Conservation (phyloP, 2,113 vertebrate species). For the Geococcyx californianus region DNA sequence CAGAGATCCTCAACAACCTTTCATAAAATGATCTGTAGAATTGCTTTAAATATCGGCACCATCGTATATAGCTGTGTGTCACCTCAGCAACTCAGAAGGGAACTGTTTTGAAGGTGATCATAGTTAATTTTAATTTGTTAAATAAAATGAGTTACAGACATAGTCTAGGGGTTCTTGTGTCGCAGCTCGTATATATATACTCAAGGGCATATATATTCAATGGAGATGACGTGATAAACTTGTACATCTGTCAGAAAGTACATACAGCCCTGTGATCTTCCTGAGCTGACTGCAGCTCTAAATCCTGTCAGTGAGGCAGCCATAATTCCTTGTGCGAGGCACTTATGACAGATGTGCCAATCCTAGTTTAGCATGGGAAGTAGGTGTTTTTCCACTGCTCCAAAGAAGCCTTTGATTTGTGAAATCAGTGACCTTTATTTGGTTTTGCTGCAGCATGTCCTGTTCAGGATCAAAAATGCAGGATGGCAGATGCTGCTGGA, state of each 20-base stretch:
- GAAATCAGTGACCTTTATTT: background rate
- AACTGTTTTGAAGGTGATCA: no score
- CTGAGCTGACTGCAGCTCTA: conserved; percentile 16
- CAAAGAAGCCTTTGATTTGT: background rate
- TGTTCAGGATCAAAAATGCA: background rate
- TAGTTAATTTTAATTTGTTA: no score
- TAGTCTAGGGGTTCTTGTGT: no score
- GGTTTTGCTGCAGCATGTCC: background rate
- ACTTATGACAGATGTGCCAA: background rate
- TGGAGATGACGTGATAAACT: background rate
- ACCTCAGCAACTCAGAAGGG: no score
- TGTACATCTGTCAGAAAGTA: background rate
- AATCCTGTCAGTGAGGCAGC: background rate
- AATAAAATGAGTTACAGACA: no score
- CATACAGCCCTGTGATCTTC: background rate
- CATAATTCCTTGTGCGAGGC: background rate
- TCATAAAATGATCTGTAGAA: no score
- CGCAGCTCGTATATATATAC: background rate
- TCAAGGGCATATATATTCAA: background rate
- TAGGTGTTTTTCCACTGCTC: background rate
- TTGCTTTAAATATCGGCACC: no score
- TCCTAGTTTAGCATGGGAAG: background rate
- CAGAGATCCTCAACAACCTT: no score
- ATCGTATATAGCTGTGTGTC: no score
- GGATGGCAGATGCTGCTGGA: background rate